Evolutionary conservation across 2,888 invertebrate species (phyloP), one percentile per base, ranked within the genome.

Genomic region (Drosophila mayaguana): DNA sequence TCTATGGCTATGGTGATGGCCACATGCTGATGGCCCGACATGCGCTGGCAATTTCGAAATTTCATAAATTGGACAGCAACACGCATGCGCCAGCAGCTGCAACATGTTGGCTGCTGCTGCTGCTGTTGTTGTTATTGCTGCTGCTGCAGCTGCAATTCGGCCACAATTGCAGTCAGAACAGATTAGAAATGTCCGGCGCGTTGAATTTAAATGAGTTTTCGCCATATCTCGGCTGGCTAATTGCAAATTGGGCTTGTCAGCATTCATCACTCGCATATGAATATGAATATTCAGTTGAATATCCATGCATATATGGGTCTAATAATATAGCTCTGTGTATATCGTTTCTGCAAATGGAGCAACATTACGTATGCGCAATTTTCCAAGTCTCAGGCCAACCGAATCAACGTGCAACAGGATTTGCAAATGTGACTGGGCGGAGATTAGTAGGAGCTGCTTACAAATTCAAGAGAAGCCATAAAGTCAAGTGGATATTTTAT

Each of bases 1-100:
- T 28, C 40, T 54, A 54, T 78, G 59, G 51, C 54, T 22, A 61
- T 68, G 75, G 34, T 75, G 76, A 75, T 78, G 80, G 76, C 76
- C 76, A 59, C 77, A 75, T 75, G 76, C 80, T 78, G 77, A 68
- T 80, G 76, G 75, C 62, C 38, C 46, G 71, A 80, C 78, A 80
- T 72, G 74, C 63, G 70, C 72, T 76, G 70, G 83, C 74, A 76
- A 81, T 82, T 83, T 69, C 57, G 74, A 74, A 74, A 74, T 76
- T 82, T 73, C 71, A 80, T 77, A 83, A 83, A 88, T 82, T 86
- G 76, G 75, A 73, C 67, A 80, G 72, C 72, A 59, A 72, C 90
- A 90, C 88, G 88, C 88, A 89, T 81, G 88, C 71, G 72, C 67
- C 80, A 79, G 72, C 80, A 72, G 75, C 64, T 66, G 68, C 67